These are phyloP conservation scores for Zosterops lateralis DNA, from an alignment of 2,113 vertebrate genomes.

Conservation along the genomic window DNA sequence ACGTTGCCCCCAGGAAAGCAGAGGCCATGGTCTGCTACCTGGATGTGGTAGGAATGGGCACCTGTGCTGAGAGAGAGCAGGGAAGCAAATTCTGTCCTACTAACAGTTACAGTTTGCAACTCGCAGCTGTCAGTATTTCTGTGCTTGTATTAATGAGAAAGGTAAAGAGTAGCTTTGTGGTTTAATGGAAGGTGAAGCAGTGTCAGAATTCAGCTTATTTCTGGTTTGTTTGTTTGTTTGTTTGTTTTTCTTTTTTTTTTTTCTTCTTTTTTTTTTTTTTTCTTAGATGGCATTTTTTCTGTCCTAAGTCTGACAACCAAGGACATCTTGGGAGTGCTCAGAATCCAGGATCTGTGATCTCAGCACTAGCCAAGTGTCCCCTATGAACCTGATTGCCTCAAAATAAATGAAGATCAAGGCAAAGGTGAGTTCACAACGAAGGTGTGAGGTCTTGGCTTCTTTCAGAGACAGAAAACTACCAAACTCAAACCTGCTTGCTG, in stretches of 20 bases:
- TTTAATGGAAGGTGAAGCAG: not conserved
- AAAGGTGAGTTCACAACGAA: not conserved
- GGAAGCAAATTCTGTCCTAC: not conserved
- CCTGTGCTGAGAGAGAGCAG: not conserved
- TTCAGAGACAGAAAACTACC: not conserved
- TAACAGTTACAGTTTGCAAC: not conserved
- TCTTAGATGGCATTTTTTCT: not conserved
- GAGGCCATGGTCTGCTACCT: not conserved
- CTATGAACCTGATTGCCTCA: not conserved
- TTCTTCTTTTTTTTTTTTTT: not conserved
- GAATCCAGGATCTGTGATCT: not conserved
- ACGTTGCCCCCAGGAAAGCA: not conserved
- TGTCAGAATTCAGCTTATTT: not conserved
- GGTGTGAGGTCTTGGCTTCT: not conserved
- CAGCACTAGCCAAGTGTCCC: not conserved
- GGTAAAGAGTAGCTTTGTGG: not conserved
- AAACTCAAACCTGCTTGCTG: not conserved
- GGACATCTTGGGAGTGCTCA: not conserved
- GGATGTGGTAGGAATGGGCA: not conserved
- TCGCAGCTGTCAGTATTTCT: not conserved
- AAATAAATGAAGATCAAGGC: not conserved
- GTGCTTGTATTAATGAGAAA: not conserved
- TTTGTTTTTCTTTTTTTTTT: not conserved
- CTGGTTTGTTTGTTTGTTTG: too few species aligned
- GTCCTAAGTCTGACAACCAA: not conserved